Evolutionary conservation across 2,888 invertebrate genomes (phyloP), one percentile per base, ranked within the genome.

Genomic region (Bembecia ichneumoniformis): DNA sequence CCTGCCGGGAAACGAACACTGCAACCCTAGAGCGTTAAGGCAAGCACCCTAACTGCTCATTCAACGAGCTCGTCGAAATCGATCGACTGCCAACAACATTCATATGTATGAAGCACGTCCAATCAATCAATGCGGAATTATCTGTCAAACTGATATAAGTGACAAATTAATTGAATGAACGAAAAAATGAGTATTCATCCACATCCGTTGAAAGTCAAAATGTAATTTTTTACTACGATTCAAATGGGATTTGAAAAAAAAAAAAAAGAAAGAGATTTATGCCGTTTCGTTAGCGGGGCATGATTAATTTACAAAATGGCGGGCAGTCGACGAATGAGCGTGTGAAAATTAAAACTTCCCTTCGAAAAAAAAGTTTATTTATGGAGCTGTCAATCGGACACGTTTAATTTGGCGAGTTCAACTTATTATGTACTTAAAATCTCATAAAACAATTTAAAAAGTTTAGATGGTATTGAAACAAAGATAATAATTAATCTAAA

Each of bases 241-340:
- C 55, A 58, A 54, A 63, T 64, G 58, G 46, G 57, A 53, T 55
- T 14, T 49, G 54, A 54, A 52, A 59, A 55, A 55, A 58, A 53
- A 58, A 60, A 68, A 74, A 54, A 52, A 59, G 55, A 55, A 58
- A 53, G 58, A 60, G 70, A 74, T 74, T 74, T 74, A 75, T 72
- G 63, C 63, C 63, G 57, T 62, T 62, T 73, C 71, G 68, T 75
- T 71, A 74, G 65, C 62, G 62, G 58, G 58, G 57, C 66, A 68
- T 74, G 74, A 74, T 74, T 72, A 68, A 72, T 74, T 67, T 56
- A 43, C 44, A 46, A 49, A 52, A 53, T 53, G 52, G 49, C 52
- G 36, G 51, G 48, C 55, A 55, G 48, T 53, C 58, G 64, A 67
- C 67, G 64, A 65, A 64, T 66, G 66, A 60, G 60, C 59, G 62